Evolutionary conservation across 2,797 vertebrate genomes (phyloP).

Genomic region (Pitangus sulphuratus): DNA sequence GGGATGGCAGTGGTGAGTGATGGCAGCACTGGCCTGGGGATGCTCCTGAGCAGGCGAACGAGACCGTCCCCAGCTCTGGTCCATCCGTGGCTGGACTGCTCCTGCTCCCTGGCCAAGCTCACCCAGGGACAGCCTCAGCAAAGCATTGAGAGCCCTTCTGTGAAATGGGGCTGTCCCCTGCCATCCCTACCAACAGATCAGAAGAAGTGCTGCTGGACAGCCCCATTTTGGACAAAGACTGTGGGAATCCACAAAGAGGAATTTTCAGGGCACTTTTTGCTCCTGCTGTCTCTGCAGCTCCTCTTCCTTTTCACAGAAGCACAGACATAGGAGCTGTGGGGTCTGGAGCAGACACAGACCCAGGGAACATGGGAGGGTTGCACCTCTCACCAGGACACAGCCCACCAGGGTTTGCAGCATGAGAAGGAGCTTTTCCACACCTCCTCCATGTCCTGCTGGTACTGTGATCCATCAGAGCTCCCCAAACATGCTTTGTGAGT

Average conservation of each 20-base stretch:
- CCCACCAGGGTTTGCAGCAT: accelerated
- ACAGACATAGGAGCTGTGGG: not conserved
- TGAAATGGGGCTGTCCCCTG: not conserved
- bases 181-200: not conserved
- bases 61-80: not conserved
- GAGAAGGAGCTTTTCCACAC: not conserved
- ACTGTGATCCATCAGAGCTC: not conserved
- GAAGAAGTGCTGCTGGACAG: not conserved
- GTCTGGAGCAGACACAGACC: accelerated
- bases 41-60: accelerated
- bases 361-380: not conserved
- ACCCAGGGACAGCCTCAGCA: accelerated
- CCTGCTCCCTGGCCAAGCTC: not conserved
- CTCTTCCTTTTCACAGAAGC: not conserved
- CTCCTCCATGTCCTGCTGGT: not conserved
- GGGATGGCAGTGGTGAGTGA: accelerated
- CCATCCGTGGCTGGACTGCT: accelerated
- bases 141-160: accelerated
- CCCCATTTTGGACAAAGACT: not conserved
- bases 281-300: not conserved
- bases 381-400: not conserved
- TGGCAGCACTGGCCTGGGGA: not conserved
- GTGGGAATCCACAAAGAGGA: not conserved
- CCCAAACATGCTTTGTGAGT: accelerated
- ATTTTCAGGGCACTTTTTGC: not conserved